Evolutionary conservation across 1,140 invertebrate species (phyloP).

Genomic region (Megalopta genalis): DNA sequence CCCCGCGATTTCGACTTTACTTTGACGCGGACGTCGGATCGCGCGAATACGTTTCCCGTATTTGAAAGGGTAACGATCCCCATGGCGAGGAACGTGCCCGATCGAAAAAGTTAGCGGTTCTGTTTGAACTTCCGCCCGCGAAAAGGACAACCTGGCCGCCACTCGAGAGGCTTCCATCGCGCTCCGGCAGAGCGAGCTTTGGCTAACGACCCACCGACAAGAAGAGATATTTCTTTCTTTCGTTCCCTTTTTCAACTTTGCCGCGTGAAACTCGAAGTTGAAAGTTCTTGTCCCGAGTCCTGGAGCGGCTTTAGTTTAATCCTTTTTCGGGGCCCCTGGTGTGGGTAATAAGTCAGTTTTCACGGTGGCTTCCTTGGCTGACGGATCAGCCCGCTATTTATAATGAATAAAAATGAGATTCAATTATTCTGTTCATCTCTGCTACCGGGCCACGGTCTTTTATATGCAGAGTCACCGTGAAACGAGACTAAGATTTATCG

Average conservation of each 20-base stretch:
- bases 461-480: too few species aligned
- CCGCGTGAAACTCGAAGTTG: background rate
- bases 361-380: background rate
- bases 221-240: background rate
- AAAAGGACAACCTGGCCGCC: background rate
- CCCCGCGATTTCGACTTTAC: slow-evolving; percentile 31
- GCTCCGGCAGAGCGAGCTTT: background rate
- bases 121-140: slow-evolving; percentile 32
- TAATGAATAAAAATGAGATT: background rate
- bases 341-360: background rate
- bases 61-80: slow-evolving; percentile 45
- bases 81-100: background rate
- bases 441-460: too few species aligned
- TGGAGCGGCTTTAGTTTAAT: background rate
- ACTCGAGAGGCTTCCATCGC: background rate
- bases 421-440: too few species aligned
- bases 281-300: background rate
- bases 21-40: slow-evolving; percentile 31
- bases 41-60: slow-evolving; percentile 8
- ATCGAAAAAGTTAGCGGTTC: slow-evolving; percentile 43
- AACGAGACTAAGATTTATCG: too few species aligned
- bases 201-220: background rate
- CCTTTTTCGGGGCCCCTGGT: background rate
- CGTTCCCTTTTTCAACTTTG: background rate
- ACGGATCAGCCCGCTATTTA: background rate